These are phyloP conservation scores for Rugalucina vietnamica DNA, from an alignment of 2,888 invertebrate species.

Conservation along the genomic window DNA sequence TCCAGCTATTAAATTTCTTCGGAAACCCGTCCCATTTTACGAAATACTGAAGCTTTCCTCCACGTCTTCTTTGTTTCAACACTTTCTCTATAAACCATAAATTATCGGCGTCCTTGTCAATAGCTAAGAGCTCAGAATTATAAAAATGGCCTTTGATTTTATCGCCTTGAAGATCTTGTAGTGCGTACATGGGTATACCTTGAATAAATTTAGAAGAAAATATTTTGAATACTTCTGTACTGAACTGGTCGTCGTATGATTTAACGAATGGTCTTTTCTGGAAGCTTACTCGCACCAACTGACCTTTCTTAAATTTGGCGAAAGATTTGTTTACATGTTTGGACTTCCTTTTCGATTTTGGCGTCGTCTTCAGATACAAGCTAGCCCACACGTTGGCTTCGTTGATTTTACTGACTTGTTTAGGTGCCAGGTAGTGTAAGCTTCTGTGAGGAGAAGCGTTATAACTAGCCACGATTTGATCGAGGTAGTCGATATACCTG, in stretches of 20 bases:
- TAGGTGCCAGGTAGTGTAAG: constrained; percentile 3
- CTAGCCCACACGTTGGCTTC: constrained; percentile 14
- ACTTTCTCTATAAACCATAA: constrained; percentile 29
- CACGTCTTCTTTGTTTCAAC: constrained; percentile 24
- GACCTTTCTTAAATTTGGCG: neutral
- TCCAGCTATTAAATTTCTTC: neutral
- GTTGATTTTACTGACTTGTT: neutral
- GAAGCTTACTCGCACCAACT: neutral
- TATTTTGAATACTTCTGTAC: constrained; percentile 15
- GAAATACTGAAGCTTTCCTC: constrained; percentile 7
- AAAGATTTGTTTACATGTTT: neutral
- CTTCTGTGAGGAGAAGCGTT: constrained; percentile 20
- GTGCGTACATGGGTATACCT: constrained; percentile 36
- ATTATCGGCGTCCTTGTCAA: constrained; percentile 28
- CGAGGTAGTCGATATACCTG: constrained; percentile 7
- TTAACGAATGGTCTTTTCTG: neutral
- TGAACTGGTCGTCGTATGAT: constrained; percentile 16
- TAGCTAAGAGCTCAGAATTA: constrained; percentile 24
- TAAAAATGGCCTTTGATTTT: constrained; percentile 31
- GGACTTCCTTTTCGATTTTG: neutral
- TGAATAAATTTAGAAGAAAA: neutral
- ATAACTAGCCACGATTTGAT: constrained; percentile 4
- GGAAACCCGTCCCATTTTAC: constrained; percentile 35
- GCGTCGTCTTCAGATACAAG: constrained; percentile 20
- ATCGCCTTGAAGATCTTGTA: constrained; percentile 18